phyloP scores from a whole-genome alignment of 2,888 invertebrate species.

The Galeopsomyia nigrocyanea region DNA sequence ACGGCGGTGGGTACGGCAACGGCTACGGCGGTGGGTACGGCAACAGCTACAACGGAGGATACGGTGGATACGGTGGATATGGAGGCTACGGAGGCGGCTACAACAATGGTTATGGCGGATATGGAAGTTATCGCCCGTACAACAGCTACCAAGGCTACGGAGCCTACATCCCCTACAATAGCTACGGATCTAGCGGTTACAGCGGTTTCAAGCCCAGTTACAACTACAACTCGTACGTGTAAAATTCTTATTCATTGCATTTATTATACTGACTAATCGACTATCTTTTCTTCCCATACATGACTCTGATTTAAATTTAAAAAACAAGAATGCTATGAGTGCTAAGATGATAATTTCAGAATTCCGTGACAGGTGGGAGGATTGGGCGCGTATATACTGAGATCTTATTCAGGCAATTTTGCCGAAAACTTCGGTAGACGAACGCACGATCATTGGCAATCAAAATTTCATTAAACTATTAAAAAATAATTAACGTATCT shows the following conservation, averaged over 20 bases:
- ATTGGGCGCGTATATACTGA: too few species aligned
- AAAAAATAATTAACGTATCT: too few species aligned
- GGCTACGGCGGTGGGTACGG: constrained; percentile 28
- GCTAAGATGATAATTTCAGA: too few species aligned
- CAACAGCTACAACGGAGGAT: constrained; percentile 9
- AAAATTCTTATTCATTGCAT: background rate
- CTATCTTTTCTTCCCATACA: too few species aligned
- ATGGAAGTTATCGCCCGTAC: constrained; percentile 34
- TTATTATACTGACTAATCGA: too few species aligned
- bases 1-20: constrained; percentile 25
- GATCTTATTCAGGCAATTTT: too few species aligned
- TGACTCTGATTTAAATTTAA: too few species aligned
- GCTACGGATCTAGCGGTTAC: constrained; percentile 44
- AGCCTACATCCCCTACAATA: constrained; percentile 29
- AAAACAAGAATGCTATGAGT: too few species aligned
- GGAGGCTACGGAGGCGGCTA: constrained; percentile 34
- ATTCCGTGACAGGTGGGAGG: too few species aligned
- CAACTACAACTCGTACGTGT: constrained; percentile 36
- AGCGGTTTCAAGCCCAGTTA: background rate
- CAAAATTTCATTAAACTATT: too few species aligned
- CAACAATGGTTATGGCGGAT: constrained; percentile 32
- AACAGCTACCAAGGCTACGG: constrained; percentile 24
- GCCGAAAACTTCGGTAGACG: too few species aligned
- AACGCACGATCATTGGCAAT: too few species aligned
- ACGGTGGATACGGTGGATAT: constrained; percentile 29